Evolutionary conservation across 2,797 vertebrate genomes (phyloP), one percentile per base, ranked within the genome.

Genomic region (Geranospiza caerulescens): DNA sequence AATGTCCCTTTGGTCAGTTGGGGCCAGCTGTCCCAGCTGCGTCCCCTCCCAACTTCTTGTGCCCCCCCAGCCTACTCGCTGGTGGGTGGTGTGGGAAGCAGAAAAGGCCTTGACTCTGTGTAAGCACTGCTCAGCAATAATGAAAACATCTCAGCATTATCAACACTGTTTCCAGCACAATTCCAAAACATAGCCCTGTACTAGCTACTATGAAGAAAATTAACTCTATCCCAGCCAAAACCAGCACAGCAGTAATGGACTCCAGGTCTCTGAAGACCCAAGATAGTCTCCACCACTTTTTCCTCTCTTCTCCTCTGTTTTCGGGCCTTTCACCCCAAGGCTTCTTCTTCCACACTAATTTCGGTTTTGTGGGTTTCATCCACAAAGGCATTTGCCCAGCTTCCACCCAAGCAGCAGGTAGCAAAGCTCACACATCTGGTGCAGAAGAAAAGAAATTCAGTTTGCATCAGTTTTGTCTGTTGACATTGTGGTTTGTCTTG

Each of bases 381-480:
- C 86, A 58, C 23, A 0, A 19, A 55, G 72, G 56, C 53, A 18
- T 75, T 95, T 95, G 78, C 78, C 71, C 47, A 23, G 26, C 64
- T 96, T 71, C n/a, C 27, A 75, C 36, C 23, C 29, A 6, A 33
- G 63, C 55, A 68, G 23, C 72, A 55, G 8, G 2, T 6, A 88
- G 64, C 74, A 60, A 40, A 72, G 78, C 36, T 93, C 66, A 33
- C 73, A 53, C 87, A 50, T 42, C 53, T 93, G 83, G 14, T 72
- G 44, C 62, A 66, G 66, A 27, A 71, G 71, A 40, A 72, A 58
- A 55, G 40, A 83, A 53, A 36, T 87, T 85, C 91, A 3, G 88
- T 93, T 96, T 95, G 64, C 64, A 55, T 40, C 91, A 91, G 93
- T 80, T 95, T 76, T 94, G 47, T 62, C 90, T 95, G 93, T 92